These are phyloP conservation scores for Leucophenga montana DNA, from an alignment of 2,888 invertebrate genomes.

Conservation along the genomic window DNA sequence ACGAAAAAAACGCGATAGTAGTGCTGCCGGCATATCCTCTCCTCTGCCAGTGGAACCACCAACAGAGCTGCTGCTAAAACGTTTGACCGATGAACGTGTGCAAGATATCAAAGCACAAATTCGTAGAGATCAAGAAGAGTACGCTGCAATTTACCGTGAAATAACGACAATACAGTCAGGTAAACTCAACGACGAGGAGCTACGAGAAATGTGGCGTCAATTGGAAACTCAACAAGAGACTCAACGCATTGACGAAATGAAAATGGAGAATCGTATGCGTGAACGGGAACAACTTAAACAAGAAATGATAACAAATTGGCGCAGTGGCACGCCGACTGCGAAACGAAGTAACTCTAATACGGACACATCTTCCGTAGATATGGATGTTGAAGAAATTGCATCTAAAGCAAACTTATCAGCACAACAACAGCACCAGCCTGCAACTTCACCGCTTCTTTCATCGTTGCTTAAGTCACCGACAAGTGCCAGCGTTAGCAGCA, in stretches of 20 bases:
- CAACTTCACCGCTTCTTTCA: conserved; percentile 84
- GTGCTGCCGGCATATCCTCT: conserved; percentile 47
- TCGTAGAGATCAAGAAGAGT: conserved; percentile 82
- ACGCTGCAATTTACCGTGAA: conserved; percentile 80
- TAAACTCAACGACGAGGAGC: conserved; percentile 79
- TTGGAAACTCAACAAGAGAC: conserved; percentile 83
- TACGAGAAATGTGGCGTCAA: conserved; percentile 82
- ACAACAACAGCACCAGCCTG: conserved; percentile 64
- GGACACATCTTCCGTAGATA: conserved; percentile 65
- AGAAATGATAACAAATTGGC: conserved; percentile 78
- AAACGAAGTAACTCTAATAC: conserved; percentile 44
- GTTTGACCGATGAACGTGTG: conserved; percentile 84
- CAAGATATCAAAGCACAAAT: conserved; percentile 83
- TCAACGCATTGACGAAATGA: conserved; percentile 78
- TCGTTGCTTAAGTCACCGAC: conserved; percentile 82
- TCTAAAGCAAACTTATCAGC: conserved; percentile 20
- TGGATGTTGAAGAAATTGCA: conserved; percentile 66
- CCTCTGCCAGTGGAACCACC: conserved; percentile 76
- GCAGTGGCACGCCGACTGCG: conserved; percentile 50
- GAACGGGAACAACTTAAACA: conserved; percentile 79
- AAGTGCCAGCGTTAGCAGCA: conserved; percentile 68
- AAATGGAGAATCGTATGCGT: conserved; percentile 65
- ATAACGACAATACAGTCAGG: conserved; percentile 74
- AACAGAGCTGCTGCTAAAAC: conserved; percentile 84
- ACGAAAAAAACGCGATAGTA: conserved; percentile 57